Evolutionary conservation across 2,888 invertebrate species (phyloP).

Genomic region (Rhopalosiphum nymphaeae): DNA sequence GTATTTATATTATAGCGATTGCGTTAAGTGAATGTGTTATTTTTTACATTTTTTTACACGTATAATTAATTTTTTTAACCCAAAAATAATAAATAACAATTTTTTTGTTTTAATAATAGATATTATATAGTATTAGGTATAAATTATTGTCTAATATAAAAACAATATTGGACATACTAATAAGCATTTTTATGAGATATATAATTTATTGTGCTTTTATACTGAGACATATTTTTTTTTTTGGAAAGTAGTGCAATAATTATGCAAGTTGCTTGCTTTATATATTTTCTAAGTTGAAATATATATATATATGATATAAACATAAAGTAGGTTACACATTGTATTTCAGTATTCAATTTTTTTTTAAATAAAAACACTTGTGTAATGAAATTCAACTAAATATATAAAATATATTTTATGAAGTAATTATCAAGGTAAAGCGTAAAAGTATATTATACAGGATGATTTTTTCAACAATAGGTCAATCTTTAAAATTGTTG

Average conservation of each 20-base stretch:
- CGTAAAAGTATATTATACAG: background rate
- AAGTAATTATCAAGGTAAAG: background rate
- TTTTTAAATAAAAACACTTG: background rate
- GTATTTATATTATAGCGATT: background rate
- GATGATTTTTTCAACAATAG: background rate
- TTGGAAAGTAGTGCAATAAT: background rate
- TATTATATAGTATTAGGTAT: background rate
- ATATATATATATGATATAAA: background rate
- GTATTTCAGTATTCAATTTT: background rate
- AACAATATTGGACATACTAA: background rate
- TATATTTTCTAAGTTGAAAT: background rate
- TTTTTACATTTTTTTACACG: background rate
- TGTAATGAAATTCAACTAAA: conserved; percentile 11
- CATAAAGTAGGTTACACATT: background rate
- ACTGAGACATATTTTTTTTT: background rate
- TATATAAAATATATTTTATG: background rate
- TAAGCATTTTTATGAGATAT: background rate
- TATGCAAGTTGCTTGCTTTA: background rate
- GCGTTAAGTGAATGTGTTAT: background rate
- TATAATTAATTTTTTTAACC: background rate
- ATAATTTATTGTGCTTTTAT: background rate
- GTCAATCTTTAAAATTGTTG: background rate
- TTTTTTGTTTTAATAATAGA: background rate
- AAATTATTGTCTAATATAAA: background rate
- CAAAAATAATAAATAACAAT: background rate